A percentile compares a stretch with the other conserved stretches of the same genome.
Evolutionary conservation across 2,113 vertebrate species (phyloP).

Genomic region (Dasyurus viverrinus): DNA sequence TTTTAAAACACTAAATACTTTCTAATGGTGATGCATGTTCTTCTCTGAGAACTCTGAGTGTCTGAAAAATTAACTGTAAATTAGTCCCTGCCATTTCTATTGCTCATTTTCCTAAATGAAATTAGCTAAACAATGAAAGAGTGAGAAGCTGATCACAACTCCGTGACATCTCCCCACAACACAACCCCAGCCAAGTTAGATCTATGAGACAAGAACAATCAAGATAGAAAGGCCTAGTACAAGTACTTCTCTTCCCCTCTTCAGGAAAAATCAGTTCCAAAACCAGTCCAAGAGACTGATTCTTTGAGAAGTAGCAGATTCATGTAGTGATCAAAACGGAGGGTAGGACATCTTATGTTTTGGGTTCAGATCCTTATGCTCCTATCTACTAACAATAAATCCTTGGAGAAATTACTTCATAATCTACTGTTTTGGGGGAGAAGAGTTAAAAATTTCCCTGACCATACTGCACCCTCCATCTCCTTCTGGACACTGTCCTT

Average conservation of each 20-base stretch:
- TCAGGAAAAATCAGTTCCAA: accelerated
- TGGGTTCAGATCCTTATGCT: not conserved
- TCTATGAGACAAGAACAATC: not conserved
- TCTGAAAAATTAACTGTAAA: constrained; percentile 18
- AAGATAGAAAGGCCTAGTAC: accelerated
- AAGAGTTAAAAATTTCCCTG: not conserved
- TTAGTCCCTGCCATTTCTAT: constrained; percentile 29
- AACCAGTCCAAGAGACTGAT: accelerated
- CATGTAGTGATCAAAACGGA: not conserved
- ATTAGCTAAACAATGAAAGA: constrained; percentile 43
- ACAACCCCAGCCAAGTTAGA: not conserved
- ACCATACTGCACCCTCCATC: not conserved
- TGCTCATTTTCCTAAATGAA: constrained; percentile 47
- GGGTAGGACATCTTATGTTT: not conserved
- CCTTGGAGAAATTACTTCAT: not conserved
- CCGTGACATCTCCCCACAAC: constrained; percentile 53
- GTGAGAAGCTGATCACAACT: constrained; percentile 51
- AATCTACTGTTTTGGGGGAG: not conserved
- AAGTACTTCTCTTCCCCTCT: accelerated
- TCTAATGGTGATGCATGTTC: not conserved
- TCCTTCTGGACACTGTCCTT: not conserved
- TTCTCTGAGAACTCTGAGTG: not conserved
- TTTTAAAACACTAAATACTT: not conserved
- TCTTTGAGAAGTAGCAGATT: not conserved
- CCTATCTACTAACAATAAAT: not conserved